phyloP scores from a whole-genome alignment of 2,888 invertebrate species.

The Embidobia sp. region DNA sequence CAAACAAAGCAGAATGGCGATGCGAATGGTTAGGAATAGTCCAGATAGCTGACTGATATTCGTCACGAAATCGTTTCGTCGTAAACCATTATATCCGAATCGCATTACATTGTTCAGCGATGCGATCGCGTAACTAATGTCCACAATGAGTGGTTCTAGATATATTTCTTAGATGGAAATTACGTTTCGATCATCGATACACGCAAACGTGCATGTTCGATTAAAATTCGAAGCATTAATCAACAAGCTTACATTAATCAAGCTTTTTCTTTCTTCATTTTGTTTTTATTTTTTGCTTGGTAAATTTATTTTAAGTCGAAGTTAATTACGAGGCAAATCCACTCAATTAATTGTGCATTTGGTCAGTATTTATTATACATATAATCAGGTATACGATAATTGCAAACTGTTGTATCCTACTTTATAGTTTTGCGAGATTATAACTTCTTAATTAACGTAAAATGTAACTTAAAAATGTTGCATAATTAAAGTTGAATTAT shows the following conservation, averaged over 20 bases:
- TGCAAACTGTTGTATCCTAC: too few species aligned
- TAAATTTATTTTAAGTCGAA: slow-evolving; percentile 5
- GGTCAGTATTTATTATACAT: too few species aligned
- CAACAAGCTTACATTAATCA: slow-evolving; percentile 22
- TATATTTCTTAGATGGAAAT: slow-evolving; percentile 47
- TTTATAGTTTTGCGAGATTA: too few species aligned
- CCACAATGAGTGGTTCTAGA: slow-evolving; percentile 30
- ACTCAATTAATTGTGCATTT: too few species aligned
- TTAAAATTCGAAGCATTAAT: slow-evolving; percentile 36
- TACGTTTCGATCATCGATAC: slow-evolving; percentile 40
- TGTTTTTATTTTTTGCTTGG: not conserved
- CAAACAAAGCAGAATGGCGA: slow-evolving; percentile 62
- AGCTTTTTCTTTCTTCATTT: slow-evolving; percentile 3
- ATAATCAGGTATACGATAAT: too few species aligned
- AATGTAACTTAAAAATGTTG: too few species aligned
- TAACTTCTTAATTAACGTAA: too few species aligned
- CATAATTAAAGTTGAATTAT: too few species aligned
- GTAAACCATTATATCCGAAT: slow-evolving; percentile 62
- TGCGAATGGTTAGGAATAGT: slow-evolving; percentile 58
- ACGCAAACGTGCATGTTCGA: slow-evolving; percentile 30
- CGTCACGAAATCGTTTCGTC: slow-evolving; percentile 66
- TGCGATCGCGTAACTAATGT: slow-evolving; percentile 60
- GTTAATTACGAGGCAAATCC: slow-evolving; percentile 6
- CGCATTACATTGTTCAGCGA: slow-evolving; percentile 60
- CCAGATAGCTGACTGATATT: slow-evolving; percentile 64